phyloP scores from a whole-genome alignment of 2,888 invertebrate genomes.

The Lithodes maja region DNA sequence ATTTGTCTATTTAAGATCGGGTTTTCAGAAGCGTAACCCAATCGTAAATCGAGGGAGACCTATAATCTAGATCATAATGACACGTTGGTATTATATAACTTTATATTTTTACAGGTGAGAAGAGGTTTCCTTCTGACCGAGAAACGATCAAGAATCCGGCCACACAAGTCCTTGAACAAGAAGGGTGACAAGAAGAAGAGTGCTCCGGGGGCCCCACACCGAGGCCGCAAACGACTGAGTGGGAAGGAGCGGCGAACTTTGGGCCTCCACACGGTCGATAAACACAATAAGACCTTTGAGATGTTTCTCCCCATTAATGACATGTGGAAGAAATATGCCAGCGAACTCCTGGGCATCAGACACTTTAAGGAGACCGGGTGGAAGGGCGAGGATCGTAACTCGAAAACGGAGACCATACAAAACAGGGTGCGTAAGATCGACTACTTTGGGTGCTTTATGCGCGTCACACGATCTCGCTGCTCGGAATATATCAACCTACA shows the following conservation, averaged over 20 bases:
- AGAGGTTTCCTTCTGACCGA: conserved; percentile 36
- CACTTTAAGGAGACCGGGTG: conserved; percentile 36
- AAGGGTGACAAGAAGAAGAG: neutral
- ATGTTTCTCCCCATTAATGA: conserved; percentile 62
- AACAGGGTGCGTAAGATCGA: conserved; percentile 71
- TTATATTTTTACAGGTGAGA: conserved; percentile 74
- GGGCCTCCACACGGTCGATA: conserved; percentile 56
- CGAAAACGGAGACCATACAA: conserved; percentile 69
- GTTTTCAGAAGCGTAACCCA: no score
- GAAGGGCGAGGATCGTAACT: conserved; percentile 40
- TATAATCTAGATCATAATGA: neutral
- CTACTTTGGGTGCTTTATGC: conserved; percentile 71
- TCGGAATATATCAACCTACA: conserved; percentile 69
- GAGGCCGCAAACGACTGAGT: conserved; percentile 50
- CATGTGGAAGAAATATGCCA: conserved; percentile 61
- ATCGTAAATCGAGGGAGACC: no score
- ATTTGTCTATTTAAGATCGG: no score
- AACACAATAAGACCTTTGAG: conserved; percentile 58
- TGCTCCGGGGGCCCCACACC: neutral
- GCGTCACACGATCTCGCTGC: conserved; percentile 71
- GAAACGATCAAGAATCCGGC: conserved; percentile 30
- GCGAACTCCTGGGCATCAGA: conserved; percentile 27
- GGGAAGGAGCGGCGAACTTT: conserved; percentile 51
- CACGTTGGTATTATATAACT: neutral
- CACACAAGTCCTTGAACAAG: conserved; percentile 74